Evolutionary conservation across 1,140 invertebrate species (phyloP), one percentile per base, ranked within the genome.

Genomic region (Oscheius sp.): DNA sequence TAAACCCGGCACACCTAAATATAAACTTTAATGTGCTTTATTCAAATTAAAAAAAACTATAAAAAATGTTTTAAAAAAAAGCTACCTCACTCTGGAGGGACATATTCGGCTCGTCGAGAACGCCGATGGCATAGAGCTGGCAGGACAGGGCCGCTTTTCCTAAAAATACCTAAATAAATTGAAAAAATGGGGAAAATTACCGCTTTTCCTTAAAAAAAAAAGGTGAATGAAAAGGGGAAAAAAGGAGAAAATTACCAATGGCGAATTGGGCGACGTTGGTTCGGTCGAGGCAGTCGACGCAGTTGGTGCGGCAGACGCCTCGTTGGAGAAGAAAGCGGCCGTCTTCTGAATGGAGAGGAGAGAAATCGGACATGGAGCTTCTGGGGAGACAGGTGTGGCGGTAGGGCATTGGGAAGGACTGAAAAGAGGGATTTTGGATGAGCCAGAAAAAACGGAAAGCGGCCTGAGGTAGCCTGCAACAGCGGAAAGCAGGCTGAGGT

Each of bases 241-340:
- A 73, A 31, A n/a, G 32, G n/a, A 73, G n/a, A 34, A 13, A 45
- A 66, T n/a, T 31, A 32, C 95, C 95, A 77, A 99, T 90, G n/a
- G 93, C 94, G 88, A 98, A 99, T 86, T 99, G 96, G 0, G 95
- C 96, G 0, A 97, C 99, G 85, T 99, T 99, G 2, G 97, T 99
- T 77, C 97, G 88, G 87, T 99, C 97, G 35, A 99, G 88, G 85
- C 96, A 99, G 86, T 99, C 97, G 0, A 99, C 95, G 87, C 97
- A 99, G 87, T 99, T 99, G 0, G 96, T 95, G 73, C 97, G 88
- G 2, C 96, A 92, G 26, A 97, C 89, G 0, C 97, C 97, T 3
- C 91, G 93, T 87, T 99, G 95, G 1, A 85, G 58, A 59, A 84
- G 52, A 68, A 84, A 77, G 23, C 62, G 45, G 15, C 74, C 74